A percentile compares a stretch with the other conserved stretches of the same genome.
These are phyloP conservation scores for Ivindomyrus marchei DNA, from an alignment of 2,113 vertebrate species.

Conservation along the genomic window DNA sequence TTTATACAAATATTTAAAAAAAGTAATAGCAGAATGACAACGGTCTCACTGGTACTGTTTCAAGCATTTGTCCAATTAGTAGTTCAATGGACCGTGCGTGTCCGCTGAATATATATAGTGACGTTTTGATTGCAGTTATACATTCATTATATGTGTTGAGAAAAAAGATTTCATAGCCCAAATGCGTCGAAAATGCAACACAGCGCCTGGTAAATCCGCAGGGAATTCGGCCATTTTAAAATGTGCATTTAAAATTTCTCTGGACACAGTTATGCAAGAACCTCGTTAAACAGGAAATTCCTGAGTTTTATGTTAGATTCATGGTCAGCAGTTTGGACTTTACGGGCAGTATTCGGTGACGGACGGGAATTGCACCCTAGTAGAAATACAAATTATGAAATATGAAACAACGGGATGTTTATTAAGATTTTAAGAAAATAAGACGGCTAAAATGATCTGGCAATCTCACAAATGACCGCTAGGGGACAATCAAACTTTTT, in stretches of 20 bases:
- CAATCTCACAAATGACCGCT: neutral
- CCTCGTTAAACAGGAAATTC: neutral
- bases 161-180: neutral
- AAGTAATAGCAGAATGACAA: neutral
- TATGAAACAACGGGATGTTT: neutral
- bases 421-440: neutral
- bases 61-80: neutral
- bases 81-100: neutral
- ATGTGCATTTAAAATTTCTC: neutral
- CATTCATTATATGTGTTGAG: neutral
- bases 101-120: neutral
- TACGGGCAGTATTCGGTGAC: neutral
- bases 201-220: neutral
- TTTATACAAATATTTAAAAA: neutral
- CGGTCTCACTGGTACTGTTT: neutral
- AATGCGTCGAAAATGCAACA: neutral
- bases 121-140: neutral
- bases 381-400: neutral
- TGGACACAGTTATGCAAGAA: neutral
- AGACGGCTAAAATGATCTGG: neutral
- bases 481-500: constrained; percentile 7
- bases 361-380: neutral
- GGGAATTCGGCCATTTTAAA: neutral
- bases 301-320: neutral
- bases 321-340: neutral